A percentile compares a stretch with the other conserved stretches of the same genome.
Conservation (phyloP, 2,797 vertebrate species). For the Iguana delicatissima region DNA sequence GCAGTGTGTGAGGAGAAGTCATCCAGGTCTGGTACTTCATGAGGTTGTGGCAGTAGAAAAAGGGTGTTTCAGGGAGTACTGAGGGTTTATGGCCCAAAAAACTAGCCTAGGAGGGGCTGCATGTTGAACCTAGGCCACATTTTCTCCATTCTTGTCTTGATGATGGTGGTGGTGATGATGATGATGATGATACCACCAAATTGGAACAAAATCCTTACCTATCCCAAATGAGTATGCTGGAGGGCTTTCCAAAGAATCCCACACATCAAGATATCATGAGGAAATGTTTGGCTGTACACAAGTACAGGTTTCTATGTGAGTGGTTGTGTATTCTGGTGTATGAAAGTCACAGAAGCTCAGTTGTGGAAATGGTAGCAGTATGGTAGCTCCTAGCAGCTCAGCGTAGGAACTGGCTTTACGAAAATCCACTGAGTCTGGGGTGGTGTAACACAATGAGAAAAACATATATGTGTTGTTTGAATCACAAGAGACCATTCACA, state of each 20-base stretch:
- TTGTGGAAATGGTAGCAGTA: no score
- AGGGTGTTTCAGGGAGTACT: no score
- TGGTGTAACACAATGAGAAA: neutral
- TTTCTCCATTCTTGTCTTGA: neutral
- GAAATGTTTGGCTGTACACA: neutral
- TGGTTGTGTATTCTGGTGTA: neutral
- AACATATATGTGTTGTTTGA: neutral
- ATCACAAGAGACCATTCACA: neutral
- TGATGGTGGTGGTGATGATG: no score
- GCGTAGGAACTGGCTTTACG: neutral
- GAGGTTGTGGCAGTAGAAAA: no score
- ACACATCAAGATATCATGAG: neutral
- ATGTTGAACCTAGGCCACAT: neutral
- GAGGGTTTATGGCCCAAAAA: no score
- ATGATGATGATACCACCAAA: no score
- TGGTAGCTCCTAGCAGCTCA: neutral
- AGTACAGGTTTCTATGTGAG: neutral
- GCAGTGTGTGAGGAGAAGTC: no score
- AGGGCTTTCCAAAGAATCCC: neutral
- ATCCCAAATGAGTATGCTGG: neutral
- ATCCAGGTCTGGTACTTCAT: no score
- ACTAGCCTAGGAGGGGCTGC: no score
- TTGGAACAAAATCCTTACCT: neutral
- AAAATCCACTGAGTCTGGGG: neutral
- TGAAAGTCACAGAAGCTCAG: neutral